phyloP scores from a whole-genome alignment of 2,888 invertebrate species.

The Cinara cedri region DNA sequence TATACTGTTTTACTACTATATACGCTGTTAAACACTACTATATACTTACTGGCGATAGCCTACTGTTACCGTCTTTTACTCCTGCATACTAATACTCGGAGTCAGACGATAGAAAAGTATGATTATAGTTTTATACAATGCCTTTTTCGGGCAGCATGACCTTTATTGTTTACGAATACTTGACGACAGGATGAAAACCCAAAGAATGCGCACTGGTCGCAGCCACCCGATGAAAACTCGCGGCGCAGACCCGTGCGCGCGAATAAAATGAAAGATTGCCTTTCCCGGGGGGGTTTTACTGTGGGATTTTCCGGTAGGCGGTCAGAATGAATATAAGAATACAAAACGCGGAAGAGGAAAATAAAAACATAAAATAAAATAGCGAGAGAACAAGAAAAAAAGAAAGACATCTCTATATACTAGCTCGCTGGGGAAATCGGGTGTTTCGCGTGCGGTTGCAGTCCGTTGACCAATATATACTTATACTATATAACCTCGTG shows the following conservation, averaged over 20 bases:
- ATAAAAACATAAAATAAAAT: background rate
- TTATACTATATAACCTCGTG: background rate
- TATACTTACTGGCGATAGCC: too few relatives aligned
- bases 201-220: too few relatives aligned
- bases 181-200: slow-evolving; percentile 20
- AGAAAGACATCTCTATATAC: background rate
- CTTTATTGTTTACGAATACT: too few relatives aligned
- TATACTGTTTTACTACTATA: too few relatives aligned
- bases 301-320: too few relatives aligned
- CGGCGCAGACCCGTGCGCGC: slow-evolving; percentile 29
- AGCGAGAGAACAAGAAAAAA: background rate
- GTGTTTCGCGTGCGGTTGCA: slow-evolving; percentile 39
- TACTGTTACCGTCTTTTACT: too few relatives aligned
- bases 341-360: slow-evolving; percentile 13
- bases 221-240: slow-evolving; percentile 32
- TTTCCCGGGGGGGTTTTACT: slow-evolving; percentile 13
- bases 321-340: background rate
- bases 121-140: too few relatives aligned
- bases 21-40: too few relatives aligned
- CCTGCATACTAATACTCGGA: too few relatives aligned
- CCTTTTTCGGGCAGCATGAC: slow-evolving; percentile 26
- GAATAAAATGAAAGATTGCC: slow-evolving; percentile 48
- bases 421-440: slow-evolving; percentile 47
- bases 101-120: too few relatives aligned
- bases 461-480: slow-evolving; percentile 20